Percentiles rank a stretch among this genome's conserved stretches.
These are phyloP conservation scores for Amblyjoppa fuscipennis DNA, from an alignment of 2,888 invertebrate genomes.

Conservation along the genomic window DNA sequence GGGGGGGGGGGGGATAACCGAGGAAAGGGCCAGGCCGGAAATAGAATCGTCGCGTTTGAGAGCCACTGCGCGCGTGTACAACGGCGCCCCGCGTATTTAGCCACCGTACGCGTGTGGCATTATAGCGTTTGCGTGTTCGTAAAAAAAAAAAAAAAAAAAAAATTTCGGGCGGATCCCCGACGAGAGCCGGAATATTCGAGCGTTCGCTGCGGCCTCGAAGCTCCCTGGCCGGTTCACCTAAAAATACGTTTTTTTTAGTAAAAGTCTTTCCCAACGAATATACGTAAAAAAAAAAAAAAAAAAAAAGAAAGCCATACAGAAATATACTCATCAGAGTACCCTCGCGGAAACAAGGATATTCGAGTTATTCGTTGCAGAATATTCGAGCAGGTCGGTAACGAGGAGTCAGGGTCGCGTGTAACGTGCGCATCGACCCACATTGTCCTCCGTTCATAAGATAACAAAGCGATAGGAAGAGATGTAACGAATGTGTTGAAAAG, in stretches of 20 bases:
- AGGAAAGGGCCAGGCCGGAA: constrained; percentile 58
- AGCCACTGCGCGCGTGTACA: constrained; percentile 40
- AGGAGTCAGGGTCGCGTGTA: constrained; percentile 38
- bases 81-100: neutral
- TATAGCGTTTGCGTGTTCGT: too few relatives aligned
- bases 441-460: neutral
- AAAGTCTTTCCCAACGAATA: neutral
- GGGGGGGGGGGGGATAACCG: neutral
- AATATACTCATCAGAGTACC: neutral
- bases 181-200: too few relatives aligned
- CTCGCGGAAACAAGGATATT: constrained; percentile 7
- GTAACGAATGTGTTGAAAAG: too few relatives aligned
- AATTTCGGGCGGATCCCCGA: neutral
- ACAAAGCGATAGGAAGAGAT: neutral
- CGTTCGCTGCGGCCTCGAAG: too few relatives aligned
- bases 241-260: neutral
- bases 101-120: neutral
- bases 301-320: too few relatives aligned
- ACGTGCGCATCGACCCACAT: constrained; percentile 43
- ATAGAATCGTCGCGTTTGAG: constrained; percentile 59
- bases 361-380: constrained; percentile 18
- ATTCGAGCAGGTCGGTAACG: constrained; percentile 34
- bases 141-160: neutral
- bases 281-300: too few relatives aligned
- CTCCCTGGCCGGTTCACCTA: too few relatives aligned